Conservation (phyloP, 1,140 invertebrate species). For the Leguminivora glycinivorella region DNA sequence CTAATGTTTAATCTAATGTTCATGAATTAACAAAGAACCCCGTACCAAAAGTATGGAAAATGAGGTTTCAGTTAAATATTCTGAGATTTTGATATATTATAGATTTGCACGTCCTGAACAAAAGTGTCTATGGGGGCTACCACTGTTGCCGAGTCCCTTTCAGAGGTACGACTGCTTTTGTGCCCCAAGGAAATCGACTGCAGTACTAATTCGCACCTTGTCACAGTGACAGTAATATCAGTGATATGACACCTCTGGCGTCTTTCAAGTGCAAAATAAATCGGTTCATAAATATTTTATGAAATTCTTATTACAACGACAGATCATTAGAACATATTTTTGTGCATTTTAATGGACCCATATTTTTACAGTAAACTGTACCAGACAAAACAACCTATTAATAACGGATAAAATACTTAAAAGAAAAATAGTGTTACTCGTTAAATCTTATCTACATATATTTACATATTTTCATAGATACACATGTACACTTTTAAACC, state of each 20-base stretch:
- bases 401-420: constrained; percentile 2
- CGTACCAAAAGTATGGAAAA: no score
- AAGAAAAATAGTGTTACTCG: constrained; percentile 8
- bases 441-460: constrained; percentile 14
- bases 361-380: constrained; percentile 10
- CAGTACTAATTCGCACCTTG: constrained; percentile 3
- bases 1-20: no score
- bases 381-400: constrained; percentile 13
- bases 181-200: background rate
- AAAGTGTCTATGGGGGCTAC: no score
- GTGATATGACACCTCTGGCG: background rate
- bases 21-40: no score
- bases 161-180: background rate
- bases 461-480: constrained; percentile 9
- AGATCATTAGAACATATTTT: constrained; percentile 12
- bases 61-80: no score
- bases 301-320: background rate
- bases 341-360: constrained; percentile 1
- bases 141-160: background rate
- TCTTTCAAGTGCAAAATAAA: constrained; percentile 15
- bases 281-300: constrained; percentile 3
- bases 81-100: no score
- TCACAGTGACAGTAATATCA: constrained; percentile 12
- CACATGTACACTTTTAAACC: constrained; percentile 7
- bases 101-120: no score